Evolutionary conservation across 2,797 vertebrate genomes (phyloP), one percentile per base, ranked within the genome.

Genomic region (Harpagifer antarcticus): DNA sequence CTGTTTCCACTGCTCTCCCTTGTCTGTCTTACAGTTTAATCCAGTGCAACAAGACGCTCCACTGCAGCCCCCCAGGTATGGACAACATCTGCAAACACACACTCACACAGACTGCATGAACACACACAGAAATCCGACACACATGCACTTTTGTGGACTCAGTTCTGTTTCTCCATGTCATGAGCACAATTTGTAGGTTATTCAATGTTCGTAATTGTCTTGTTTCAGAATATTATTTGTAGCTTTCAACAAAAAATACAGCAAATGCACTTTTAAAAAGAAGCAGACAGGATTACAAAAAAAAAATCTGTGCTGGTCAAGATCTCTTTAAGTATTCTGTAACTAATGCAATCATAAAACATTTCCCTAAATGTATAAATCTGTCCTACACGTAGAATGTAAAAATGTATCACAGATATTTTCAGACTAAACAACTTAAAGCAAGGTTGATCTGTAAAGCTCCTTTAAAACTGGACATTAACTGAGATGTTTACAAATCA

Each of bases 41-140:
- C 83, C 84, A 81, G 76, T 76, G 83, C 87, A 76, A 74, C 81
- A 52, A 88, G 89, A 88, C 12, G 80, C 72, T 73, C 47, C 76
- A 54, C 75, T 82, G 79, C 84, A 78, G 72, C 73, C 84, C 66
- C 50, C 68, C 90, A 93, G 93, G 93, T 94, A 91, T 74, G 87
- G 16, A 76, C 59, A 44, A 61, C 65, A 76, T 44, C 63, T 23
- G 27, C 47, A 70, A n/a, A 83, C 50, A 74, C 45, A 55, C 58
- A 57, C 48, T 43, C 42, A 42, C 17, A 66, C 60, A 77, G 52
- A 74, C 4, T 50, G 17, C 49, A 49, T 6, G 33, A 12, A 40
- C 40, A 57, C 17, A 37, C 9, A 50, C 7, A 56, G 52, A 68
- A 49, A 54, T 17, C n/a, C 33, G 12, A 27, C 48, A 67, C 5